Evolutionary conservation across 2,888 invertebrate genomes (phyloP).

Genomic region (Drosophila borborema): DNA sequence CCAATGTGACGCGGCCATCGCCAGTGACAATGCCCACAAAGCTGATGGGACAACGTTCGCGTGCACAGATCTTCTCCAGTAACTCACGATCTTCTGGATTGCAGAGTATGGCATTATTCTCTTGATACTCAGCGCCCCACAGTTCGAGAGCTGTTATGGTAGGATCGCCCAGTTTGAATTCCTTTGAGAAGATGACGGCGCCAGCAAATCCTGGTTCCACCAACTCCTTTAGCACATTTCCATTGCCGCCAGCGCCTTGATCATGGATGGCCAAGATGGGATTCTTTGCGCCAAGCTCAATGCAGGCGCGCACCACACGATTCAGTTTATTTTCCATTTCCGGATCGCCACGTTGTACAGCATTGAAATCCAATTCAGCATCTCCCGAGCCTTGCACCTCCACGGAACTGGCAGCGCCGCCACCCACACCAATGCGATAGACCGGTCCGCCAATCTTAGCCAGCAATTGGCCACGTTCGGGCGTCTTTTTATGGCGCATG

Average conservation of each 20-base stretch:
- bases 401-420: slow-evolving; percentile 98
- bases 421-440: slow-evolving; percentile 98
- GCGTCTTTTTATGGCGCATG: slow-evolving; percentile 92
- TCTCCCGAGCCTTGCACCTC: slow-evolving; percentile 96
- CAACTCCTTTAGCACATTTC: slow-evolving; percentile 98
- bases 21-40: slow-evolving; percentile 97
- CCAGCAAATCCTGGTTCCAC: slow-evolving; percentile 94
- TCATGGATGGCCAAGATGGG: slow-evolving; percentile 98
- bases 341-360: slow-evolving; percentile 96
- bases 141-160: slow-evolving; percentile 96
- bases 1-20: slow-evolving; percentile 90
- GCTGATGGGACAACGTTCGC: slow-evolving; percentile 96
- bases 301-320: slow-evolving; percentile 95
- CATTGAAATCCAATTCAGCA: slow-evolving; percentile 96
- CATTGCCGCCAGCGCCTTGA: slow-evolving; percentile 99
- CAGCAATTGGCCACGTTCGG: slow-evolving; percentile 93
- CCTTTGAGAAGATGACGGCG: slow-evolving; percentile 94
- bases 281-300: slow-evolving; percentile 92
- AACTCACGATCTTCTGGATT: slow-evolving; percentile 88
- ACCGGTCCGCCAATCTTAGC: slow-evolving; percentile 99
- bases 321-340: slow-evolving; percentile 99
- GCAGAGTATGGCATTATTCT: slow-evolving; percentile 96
- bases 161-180: slow-evolving; percentile 96
- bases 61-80: slow-evolving; percentile 90
- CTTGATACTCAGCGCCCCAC: slow-evolving; percentile 99